Conservation (phyloP, 2,888 invertebrate species). For the Apamea crenata region DNA sequence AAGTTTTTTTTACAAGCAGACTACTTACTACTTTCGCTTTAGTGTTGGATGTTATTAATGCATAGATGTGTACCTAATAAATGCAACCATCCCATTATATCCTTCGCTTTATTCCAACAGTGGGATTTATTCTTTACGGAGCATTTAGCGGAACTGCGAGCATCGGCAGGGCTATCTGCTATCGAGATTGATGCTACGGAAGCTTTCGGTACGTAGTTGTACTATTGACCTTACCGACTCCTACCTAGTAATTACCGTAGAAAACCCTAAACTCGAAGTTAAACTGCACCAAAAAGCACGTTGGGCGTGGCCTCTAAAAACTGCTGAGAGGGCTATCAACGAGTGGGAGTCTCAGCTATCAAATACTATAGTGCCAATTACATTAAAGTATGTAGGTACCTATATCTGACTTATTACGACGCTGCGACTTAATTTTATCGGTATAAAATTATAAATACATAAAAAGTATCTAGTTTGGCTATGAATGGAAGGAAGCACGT, state of each 20-base stretch:
- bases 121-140: constrained; percentile 84
- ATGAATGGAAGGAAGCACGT: neutral
- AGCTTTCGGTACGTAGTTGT: constrained; percentile 76
- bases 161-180: constrained; percentile 84
- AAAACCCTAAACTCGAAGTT: neutral
- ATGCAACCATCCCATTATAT: neutral
- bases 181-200: constrained; percentile 78
- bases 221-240: neutral
- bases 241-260: neutral
- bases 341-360: neutral
- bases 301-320: neutral
- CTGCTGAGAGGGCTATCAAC: neutral
- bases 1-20: too few relatives aligned
- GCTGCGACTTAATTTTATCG: neutral
- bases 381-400: too few relatives aligned
- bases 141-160: constrained; percentile 82
- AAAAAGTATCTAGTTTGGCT: neutral
- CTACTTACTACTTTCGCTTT: too few relatives aligned
- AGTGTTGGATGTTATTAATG: neutral
- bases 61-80: neutral
- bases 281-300: neutral
- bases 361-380: neutral
- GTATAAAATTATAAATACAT: neutral
- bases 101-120: constrained; percentile 68
- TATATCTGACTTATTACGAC: neutral